Evolutionary conservation across 2,113 vertebrate genomes (phyloP).

Genomic region (Microcebus murinus): DNA sequence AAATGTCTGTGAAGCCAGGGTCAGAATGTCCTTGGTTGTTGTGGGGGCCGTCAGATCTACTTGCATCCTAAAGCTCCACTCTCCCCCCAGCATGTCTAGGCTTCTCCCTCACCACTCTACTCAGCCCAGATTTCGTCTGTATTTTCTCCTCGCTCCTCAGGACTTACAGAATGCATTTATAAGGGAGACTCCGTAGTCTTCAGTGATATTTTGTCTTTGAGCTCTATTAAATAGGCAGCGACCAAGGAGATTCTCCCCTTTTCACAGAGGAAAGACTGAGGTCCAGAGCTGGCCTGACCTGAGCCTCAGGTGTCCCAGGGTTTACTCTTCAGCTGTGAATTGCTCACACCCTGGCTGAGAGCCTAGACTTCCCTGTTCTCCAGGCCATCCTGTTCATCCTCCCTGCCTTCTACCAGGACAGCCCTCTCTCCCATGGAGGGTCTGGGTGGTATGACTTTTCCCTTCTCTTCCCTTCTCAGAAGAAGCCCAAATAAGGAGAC

Average conservation of each 20-base stretch:
- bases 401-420: not conserved
- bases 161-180: not conserved
- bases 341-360: not conserved
- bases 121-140: not conserved
- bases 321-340: not conserved
- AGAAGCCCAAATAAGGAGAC: not conserved
- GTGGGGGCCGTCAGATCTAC: not conserved
- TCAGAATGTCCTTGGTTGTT: not conserved
- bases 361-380: not conserved
- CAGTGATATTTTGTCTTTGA: not conserved
- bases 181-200: not conserved
- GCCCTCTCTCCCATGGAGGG: not conserved
- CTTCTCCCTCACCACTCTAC: not conserved
- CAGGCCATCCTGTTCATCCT: not conserved
- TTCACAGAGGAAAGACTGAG: not conserved
- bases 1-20: not conserved
- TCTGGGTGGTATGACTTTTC: not conserved
- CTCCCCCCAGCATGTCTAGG: not conserved
- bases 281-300: not conserved
- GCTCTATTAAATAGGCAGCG: not conserved
- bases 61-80: not conserved
- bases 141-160: not conserved
- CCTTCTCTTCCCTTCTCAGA: not conserved
- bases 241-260: not conserved
- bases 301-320: not conserved